Conservation (phyloP, 92 coral and sea anemone species). For the Chrysogorgia sp. region DNA sequence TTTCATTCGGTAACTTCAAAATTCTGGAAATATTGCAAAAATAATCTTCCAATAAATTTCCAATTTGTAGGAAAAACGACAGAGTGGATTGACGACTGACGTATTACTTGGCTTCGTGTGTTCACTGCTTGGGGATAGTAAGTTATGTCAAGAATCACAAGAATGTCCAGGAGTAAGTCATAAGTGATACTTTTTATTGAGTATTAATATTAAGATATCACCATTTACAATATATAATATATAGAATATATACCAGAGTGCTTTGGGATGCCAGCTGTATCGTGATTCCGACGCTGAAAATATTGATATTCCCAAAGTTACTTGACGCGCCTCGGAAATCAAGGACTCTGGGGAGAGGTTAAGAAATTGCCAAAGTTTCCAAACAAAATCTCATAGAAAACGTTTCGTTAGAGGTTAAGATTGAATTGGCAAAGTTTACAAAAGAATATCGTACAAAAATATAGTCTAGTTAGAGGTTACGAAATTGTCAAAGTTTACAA, state of each 20-base stretch:
- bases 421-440: not conserved
- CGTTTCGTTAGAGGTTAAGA: no score
- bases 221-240: not conserved
- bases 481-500: not conserved
- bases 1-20: no score
- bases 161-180: constrained; percentile 83
- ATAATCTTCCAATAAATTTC: not conserved
- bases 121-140: constrained; percentile 70
- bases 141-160: constrained; percentile 73
- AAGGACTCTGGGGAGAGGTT: no score
- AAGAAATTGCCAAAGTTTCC: no score
- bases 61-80: constrained; percentile 59
- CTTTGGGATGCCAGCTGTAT: not conserved
- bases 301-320: no score
- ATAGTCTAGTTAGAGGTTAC: no score
- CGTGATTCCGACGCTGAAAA: not conserved
- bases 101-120: constrained; percentile 84
- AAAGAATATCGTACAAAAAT: no score
- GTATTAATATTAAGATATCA: not conserved
- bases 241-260: no score
- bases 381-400: no score
- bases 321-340: not conserved
- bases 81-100: constrained; percentile 67
- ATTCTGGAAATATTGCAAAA: no score
- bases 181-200: not conserved